These are phyloP conservation scores for Pan paniscus DNA, from an alignment of 2,113 vertebrate species.

Conservation along the genomic window DNA sequence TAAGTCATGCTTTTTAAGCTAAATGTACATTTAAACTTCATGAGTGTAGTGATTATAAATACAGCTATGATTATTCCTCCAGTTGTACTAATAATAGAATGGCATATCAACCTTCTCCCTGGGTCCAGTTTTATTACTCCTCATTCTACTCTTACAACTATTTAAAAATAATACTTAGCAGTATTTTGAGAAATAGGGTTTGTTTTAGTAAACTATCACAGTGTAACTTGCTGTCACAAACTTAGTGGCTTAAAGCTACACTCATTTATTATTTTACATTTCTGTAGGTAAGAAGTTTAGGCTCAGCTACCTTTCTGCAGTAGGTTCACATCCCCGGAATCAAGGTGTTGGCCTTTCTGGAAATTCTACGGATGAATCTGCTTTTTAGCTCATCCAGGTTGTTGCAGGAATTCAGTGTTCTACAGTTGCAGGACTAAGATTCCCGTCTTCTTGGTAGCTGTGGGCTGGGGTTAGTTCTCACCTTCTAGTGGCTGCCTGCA, in stretches of 20 bases:
- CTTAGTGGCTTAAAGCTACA: neutral
- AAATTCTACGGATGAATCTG: neutral
- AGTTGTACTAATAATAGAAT: neutral
- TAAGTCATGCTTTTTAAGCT: constrained; percentile 15
- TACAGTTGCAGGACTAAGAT: neutral
- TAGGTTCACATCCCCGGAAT: neutral
- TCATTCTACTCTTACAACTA: neutral
- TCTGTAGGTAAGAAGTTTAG: neutral
- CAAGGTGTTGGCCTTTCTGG: neutral
- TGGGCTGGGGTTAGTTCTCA: neutral
- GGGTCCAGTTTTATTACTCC: neutral
- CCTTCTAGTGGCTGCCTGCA: neutral
- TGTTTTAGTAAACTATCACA: neutral
- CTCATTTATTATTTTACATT: neutral
- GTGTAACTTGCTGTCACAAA: neutral
- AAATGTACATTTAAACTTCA: neutral
- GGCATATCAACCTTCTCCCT: neutral
- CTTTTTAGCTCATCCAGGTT: neutral
- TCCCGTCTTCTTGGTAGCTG: neutral
- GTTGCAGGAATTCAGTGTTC: neutral
- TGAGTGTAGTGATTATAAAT: neutral
- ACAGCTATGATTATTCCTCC: neutral
- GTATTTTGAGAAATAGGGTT: neutral
- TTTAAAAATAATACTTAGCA: neutral
- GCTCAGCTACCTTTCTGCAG: neutral